Evolutionary conservation across 2,888 invertebrate species (phyloP).

Genomic region (Cactoblastis cactorum): DNA sequence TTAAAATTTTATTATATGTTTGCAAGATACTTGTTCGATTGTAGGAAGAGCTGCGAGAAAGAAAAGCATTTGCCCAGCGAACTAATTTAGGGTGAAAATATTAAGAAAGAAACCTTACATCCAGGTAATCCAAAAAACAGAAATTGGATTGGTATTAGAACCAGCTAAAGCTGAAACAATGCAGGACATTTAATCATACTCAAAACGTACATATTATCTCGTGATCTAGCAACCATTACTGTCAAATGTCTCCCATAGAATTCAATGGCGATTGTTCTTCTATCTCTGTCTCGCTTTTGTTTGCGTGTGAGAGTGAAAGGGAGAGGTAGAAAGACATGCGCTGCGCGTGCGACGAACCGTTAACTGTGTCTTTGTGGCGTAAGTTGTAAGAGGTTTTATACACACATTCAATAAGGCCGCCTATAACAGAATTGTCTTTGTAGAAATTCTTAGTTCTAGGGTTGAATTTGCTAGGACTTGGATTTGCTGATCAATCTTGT

Average conservation of each 20-base stretch:
- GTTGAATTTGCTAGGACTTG: no score
- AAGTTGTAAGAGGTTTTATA: slow-evolving; percentile 25
- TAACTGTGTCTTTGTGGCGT: slow-evolving; percentile 33
- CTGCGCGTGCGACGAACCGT: slow-evolving; percentile 53
- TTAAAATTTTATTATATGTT: no score
- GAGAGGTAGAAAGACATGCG: slow-evolving; percentile 38
- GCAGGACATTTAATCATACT: not conserved
- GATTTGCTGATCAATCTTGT: no score
- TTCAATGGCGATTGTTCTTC: slow-evolving; percentile 58
- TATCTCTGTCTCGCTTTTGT: slow-evolving; percentile 33
- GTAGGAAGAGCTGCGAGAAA: no score
- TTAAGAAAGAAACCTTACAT: no score
- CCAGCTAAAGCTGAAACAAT: not conserved
- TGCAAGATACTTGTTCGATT: no score
- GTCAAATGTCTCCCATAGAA: slow-evolving; percentile 52
- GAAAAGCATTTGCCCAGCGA: no score
- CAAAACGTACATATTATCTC: slow-evolving; percentile 28
- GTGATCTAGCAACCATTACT: slow-evolving; percentile 34
- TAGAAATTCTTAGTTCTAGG: no score
- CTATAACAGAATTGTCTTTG: no score
- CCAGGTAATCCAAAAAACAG: no score
- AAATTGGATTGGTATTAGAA: no score
- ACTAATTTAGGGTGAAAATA: no score
- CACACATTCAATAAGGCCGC: not conserved
- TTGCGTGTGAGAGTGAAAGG: slow-evolving; percentile 26